Evolutionary conservation across 2,797 vertebrate genomes (phyloP).

Genomic region (Protosalanx chinensis): DNA sequence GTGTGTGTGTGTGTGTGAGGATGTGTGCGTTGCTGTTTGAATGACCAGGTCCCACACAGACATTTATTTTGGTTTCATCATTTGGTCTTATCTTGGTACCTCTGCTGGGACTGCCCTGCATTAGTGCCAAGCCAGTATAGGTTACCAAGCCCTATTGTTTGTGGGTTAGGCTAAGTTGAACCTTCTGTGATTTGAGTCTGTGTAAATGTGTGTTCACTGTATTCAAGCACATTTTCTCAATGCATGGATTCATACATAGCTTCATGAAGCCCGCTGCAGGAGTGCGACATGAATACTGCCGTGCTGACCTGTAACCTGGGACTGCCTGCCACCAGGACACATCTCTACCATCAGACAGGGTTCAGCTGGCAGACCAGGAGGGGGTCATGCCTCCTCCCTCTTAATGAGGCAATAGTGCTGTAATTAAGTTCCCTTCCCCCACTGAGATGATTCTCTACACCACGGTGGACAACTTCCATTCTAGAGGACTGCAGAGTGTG

Average conservation of each 20-base stretch:
- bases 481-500: constrained; percentile 38
- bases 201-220: background rate
- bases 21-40: constrained; percentile 8
- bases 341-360: constrained; percentile 38
- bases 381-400: constrained; percentile 60
- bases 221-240: constrained; percentile 10
- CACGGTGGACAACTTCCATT: constrained; percentile 54
- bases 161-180: background rate
- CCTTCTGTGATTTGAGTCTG: background rate
- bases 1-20: constrained; percentile 11
- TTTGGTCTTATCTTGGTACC: constrained; percentile 46
- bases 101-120: constrained; percentile 55
- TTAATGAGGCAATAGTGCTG: constrained; percentile 66
- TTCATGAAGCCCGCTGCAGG: background rate
- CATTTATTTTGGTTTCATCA: constrained; percentile 74
- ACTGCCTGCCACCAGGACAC: constrained; percentile 20
- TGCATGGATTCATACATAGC: constrained; percentile 8
- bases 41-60: constrained; percentile 24
- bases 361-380: constrained; percentile 62
- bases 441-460: constrained; percentile 42
- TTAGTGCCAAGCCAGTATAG: constrained; percentile 41
- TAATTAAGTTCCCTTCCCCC: constrained; percentile 61
- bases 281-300: background rate
- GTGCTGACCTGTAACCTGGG: constrained; percentile 3
- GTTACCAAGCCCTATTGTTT: constrained; percentile 8